phyloP scores from a whole-genome alignment of 2,888 invertebrate species.

The Aspidiotus destructor region DNA sequence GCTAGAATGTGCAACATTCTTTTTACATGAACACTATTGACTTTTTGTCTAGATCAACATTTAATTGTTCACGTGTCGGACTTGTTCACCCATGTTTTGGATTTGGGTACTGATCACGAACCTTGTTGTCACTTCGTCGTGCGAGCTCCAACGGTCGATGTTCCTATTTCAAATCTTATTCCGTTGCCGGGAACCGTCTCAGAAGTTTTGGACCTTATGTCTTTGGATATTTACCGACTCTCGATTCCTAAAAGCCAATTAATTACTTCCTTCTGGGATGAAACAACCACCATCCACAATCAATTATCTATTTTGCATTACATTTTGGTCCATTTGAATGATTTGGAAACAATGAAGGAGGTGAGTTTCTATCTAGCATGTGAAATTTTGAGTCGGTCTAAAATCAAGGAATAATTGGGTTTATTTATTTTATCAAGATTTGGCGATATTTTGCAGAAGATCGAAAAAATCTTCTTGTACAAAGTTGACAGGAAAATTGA shows the following conservation, averaged over 20 bases:
- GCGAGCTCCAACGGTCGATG: conserved; percentile 21
- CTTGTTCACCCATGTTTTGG: conserved; percentile 72
- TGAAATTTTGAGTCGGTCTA: too few species aligned
- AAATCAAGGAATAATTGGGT: too few species aligned
- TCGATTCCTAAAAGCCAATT: conserved; percentile 31
- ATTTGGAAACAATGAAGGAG: conserved; percentile 63
- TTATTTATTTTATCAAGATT: too few species aligned
- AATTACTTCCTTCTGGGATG: conserved; percentile 28
- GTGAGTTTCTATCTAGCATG: conserved; percentile 39
- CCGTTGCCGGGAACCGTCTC: conserved; percentile 20
- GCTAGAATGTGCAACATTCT: too few species aligned
- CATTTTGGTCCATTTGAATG: conserved; percentile 65
- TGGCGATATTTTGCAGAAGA: too few species aligned
- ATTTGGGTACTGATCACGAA: conserved; percentile 72
- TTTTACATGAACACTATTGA: conserved; percentile 11
- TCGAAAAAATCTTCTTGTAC: too few species aligned
- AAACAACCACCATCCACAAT: conserved; percentile 29
- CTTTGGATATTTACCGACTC: conserved; percentile 61
- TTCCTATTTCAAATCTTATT: conserved; percentile 12
- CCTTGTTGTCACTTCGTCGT: conserved; percentile 68
- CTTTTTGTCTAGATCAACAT: conserved; percentile 54
- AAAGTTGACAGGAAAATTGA: too few species aligned
- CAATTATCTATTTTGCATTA: conserved; percentile 73
- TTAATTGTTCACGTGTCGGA: conserved; percentile 74
- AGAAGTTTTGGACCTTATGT: conserved; percentile 55